Conservation (phyloP, 2,113 vertebrate species). For the Calyptommatus sinebrachiatus region DNA sequence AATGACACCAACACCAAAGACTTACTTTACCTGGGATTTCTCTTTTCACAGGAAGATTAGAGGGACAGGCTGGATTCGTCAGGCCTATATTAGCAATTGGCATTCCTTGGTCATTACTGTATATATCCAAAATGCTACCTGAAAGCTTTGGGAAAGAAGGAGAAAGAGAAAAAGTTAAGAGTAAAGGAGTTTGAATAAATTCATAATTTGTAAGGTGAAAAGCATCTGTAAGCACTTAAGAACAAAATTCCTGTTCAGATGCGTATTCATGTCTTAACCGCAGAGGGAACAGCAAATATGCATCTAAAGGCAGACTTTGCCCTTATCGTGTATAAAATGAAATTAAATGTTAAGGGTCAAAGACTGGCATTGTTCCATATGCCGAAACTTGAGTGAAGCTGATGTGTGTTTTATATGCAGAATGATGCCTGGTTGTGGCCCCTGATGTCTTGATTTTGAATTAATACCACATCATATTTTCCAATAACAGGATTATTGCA, state of each 20-base stretch:
- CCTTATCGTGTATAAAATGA: slow-evolving; percentile 9
- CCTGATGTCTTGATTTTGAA: background rate
- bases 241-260: slow-evolving; percentile 27
- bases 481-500: slow-evolving; percentile 19
- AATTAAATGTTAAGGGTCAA: slow-evolving; percentile 18
- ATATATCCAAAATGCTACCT: slow-evolving; percentile 89
- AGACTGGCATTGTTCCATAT: slow-evolving; percentile 2
- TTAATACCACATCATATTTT: slow-evolving; percentile 22
- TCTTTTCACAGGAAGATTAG: slow-evolving; percentile 86
- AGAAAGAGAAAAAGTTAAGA: slow-evolving; percentile 27
- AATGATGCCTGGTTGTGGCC: slow-evolving; percentile 14
- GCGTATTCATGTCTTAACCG: background rate
- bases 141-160: slow-evolving; percentile 76
- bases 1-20: slow-evolving; percentile 30
- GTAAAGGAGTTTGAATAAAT: slow-evolving; percentile 16
- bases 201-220: slow-evolving; percentile 15
- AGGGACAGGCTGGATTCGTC: slow-evolving; percentile 82
- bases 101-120: slow-evolving; percentile 87
- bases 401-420: slow-evolving; percentile 4
- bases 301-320: slow-evolving; percentile 8
- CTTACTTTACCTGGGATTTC: slow-evolving; percentile 85
- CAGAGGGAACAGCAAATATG: background rate
- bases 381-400: background rate
- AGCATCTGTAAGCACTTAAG: background rate
- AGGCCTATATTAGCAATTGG: slow-evolving; percentile 83